Evolutionary conservation across 2,797 vertebrate species (phyloP), one percentile per base, ranked within the genome.

Genomic region (Notamacropus eugenii): DNA sequence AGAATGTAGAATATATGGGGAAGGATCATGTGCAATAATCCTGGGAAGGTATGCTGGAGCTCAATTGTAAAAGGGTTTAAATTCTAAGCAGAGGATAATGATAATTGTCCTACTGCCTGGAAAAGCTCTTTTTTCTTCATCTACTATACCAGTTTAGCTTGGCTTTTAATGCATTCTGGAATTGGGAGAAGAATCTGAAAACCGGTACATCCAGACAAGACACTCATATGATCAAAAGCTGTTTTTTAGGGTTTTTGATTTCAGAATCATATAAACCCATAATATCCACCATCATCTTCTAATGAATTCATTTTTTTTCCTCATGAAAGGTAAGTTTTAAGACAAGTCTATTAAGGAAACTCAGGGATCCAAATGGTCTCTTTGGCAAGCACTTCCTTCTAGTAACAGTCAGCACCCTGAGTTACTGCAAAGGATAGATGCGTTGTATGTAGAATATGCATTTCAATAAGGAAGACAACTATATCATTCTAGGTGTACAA

Each of bases 131-230:
- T 46, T 29, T n/a, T 56, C 50, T 55, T 57, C 46, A 19, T 50
- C 50, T 50, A 46, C 24, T 27, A 27, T 27, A 0, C 0, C 74
- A 90, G 52, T 67, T 9, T 90, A 57, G 11, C 55, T 27, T 91
- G 29, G 11, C 9, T 58, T 91, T 54, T 50, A 14, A 29, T 50
- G 55, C 92, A 90, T 90, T 91, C 90, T 46, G 90, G 56, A 94
- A 92, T 1, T 52, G 57, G 29, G 91, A 95, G 54, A 93, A 74
- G 34, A 92, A 34, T 40, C 54, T 90, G 28, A 91, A 95, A 57
- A 46, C 0, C 5, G 54, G 50, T 50, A 22, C 22, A 29, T 46
- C 9, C 59, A n/a, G 56, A 74, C 93, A n/a, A 74, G 29, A 54
- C 40, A 67, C 14, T 87, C 74, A 50, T 2, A 55, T 50, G n/a